These are phyloP conservation scores for Dicentrarchus labrax DNA, from an alignment of 2,113 vertebrate genomes.

Conservation along the genomic window DNA sequence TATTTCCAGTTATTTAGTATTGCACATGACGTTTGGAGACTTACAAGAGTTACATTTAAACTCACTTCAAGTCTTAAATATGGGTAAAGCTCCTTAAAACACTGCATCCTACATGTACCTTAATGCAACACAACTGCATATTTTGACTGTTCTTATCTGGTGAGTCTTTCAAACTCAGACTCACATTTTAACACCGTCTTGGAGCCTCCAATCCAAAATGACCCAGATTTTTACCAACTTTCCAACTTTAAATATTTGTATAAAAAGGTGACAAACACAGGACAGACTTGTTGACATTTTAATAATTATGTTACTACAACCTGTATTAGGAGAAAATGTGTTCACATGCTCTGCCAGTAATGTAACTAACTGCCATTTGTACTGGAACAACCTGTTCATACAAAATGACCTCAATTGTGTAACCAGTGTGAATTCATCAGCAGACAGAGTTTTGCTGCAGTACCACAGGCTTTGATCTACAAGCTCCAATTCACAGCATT, in stretches of 20 bases:
- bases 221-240: background rate
- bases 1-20: no score
- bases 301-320: conserved; percentile 58
- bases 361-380: background rate
- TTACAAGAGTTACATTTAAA: background rate
- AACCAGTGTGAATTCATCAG: background rate
- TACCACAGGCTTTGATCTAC: conserved; percentile 13
- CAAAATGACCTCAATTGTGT: conserved; percentile 13
- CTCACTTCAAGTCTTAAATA: background rate
- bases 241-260: background rate
- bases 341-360: conserved; percentile 9
- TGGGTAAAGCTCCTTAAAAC: background rate
- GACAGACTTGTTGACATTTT: conserved; percentile 55
- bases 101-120: conserved; percentile 22
- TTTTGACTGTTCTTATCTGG: background rate
- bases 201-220: no score
- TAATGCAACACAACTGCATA: background rate
- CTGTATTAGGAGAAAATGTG: conserved; percentile 37
- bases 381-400: conserved; percentile 13
- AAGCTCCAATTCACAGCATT: conserved; percentile 52
- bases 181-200: background rate
- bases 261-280: conserved; percentile 12
- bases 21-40: no score
- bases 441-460: conserved; percentile 25
- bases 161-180: background rate